phyloP scores from a whole-genome alignment of 2,888 invertebrate genomes.

The Pollenia labialis region DNA sequence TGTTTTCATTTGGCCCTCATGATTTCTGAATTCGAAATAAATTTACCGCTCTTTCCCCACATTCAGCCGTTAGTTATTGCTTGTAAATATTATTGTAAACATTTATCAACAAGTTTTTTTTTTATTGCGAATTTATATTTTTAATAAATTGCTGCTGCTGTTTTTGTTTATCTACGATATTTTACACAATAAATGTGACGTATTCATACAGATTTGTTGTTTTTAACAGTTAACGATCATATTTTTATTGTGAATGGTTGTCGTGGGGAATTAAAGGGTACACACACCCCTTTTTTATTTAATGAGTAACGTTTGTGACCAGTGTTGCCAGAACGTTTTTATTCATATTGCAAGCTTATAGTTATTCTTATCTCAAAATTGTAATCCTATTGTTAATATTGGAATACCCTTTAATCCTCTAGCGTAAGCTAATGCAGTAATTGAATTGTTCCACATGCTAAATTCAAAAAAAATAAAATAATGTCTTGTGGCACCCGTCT shows the following conservation, averaged over 20 bases:
- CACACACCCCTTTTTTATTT: constrained; percentile 43
- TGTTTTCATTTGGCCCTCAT: neutral
- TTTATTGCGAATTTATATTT: constrained; percentile 27
- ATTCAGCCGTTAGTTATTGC: neutral
- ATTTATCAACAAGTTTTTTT: constrained; percentile 53
- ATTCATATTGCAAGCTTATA: neutral
- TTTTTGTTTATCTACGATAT: constrained; percentile 44
- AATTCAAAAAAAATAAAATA: too few relatives aligned
- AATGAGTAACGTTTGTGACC: constrained; percentile 8
- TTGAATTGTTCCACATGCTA: too few relatives aligned
- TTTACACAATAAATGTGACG: constrained; percentile 38
- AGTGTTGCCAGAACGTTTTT: too few relatives aligned
- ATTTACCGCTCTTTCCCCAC: neutral
- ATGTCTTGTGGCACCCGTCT: too few relatives aligned
- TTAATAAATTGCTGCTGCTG: neutral
- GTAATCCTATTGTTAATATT: neutral
- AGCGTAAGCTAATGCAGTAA: too few relatives aligned
- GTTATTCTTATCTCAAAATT: neutral
- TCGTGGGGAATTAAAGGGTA: neutral
- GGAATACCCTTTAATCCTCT: too few relatives aligned
- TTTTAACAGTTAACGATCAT: constrained; percentile 25
- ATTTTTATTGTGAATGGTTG: constrained; percentile 1
- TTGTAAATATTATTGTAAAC: constrained; percentile 59
- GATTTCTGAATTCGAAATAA: neutral
- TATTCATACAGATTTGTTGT: constrained; percentile 5